Percentiles rank a stretch among this genome's conserved stretches.
phyloP scores from a whole-genome alignment of 2,113 vertebrate genomes.

The Megaceryle torquata region DNA sequence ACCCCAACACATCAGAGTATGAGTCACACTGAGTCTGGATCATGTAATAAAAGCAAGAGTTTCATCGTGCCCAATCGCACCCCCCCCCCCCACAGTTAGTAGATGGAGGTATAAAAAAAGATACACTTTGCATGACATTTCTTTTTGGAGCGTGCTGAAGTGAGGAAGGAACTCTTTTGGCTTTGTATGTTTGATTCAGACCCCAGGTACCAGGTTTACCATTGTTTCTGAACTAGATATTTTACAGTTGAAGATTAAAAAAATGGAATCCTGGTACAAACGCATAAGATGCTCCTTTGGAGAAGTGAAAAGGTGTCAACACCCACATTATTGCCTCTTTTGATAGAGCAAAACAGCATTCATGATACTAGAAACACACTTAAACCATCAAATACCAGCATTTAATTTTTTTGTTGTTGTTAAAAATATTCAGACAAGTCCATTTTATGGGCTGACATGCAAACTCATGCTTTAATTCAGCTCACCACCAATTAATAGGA shows the following conservation, averaged over 20 bases:
- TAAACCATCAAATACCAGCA: conserved; percentile 62
- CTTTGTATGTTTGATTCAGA: conserved; percentile 14
- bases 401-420: conserved; percentile 40
- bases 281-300: conserved; percentile 51
- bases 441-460: conserved; percentile 57
- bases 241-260: conserved; percentile 62
- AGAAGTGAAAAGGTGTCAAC: conserved; percentile 58
- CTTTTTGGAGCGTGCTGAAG: background rate
- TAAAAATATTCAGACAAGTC: conserved; percentile 58
- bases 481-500: background rate
- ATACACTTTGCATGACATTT: background rate
- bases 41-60: background rate
- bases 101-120: background rate
- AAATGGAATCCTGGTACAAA: conserved; percentile 42
- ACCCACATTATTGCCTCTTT: conserved; percentile 57
- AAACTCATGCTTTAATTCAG: conserved; percentile 54
- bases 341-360: background rate
- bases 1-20: background rate
- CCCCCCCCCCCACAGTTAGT: background rate
- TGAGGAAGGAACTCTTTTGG: background rate
- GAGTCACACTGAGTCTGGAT: background rate
- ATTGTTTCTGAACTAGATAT: background rate
- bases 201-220: background rate
- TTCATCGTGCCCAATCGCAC: background rate
- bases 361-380: conserved; percentile 17